These are phyloP conservation scores for Ciconia maguari DNA, from an alignment of 2,113 vertebrate species.

Conservation along the genomic window DNA sequence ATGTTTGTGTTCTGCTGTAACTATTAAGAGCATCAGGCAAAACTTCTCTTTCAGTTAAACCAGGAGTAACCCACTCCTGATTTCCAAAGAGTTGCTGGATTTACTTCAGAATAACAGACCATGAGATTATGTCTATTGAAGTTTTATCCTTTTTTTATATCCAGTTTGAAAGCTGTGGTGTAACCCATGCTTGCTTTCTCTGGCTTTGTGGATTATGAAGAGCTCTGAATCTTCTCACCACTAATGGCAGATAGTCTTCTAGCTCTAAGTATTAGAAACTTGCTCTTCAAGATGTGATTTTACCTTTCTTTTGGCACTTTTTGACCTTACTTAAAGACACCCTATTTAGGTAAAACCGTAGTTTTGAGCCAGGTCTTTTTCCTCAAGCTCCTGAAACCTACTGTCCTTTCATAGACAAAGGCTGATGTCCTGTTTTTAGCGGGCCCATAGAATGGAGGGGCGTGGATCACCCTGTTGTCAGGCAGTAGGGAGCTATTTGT, in stretches of 20 bases:
- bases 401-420: background rate
- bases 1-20: background rate
- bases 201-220: background rate
- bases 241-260: background rate
- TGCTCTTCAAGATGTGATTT: background rate
- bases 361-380: background rate
- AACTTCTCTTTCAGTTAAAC: background rate
- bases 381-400: background rate
- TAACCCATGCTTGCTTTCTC: background rate
- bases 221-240: background rate
- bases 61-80: background rate
- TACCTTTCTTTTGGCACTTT: background rate
- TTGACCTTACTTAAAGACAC: background rate
- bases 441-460: background rate
- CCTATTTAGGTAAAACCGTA: background rate
- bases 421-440: background rate
- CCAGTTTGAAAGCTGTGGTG: background rate
- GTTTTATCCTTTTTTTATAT: background rate
- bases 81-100: background rate
- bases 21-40: background rate
- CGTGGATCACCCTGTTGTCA: background rate
- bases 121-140: background rate
- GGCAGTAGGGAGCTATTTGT: background rate
- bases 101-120: background rate
- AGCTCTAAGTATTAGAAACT: background rate